Base-by-base conservation (phyloP, 2,113 vertebrate species). In the Sinocyclocheilus grahami region DNA sequence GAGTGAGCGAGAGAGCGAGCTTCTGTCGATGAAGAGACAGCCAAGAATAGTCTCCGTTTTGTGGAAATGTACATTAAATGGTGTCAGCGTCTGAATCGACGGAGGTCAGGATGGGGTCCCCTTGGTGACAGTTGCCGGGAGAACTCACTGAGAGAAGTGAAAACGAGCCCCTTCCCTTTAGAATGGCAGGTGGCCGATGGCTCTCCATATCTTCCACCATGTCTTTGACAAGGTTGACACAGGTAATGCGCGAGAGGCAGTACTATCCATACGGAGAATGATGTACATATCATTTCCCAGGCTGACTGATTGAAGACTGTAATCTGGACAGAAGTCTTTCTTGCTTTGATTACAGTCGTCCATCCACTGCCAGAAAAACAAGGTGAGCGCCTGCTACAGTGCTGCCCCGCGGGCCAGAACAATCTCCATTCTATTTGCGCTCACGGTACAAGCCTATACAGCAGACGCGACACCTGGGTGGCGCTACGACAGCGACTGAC, bases 221-320 rank as follows among this genome's bases (percentile, higher is more conserved):
- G 93, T 91, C 90, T 90, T 91, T 94, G 94, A 93, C 94, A 94
- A 94, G 90, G 94, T 91, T 95, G 95, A 95, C 94, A 93, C 92
- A 94, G 93, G 95, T 95, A 95, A 95, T 94, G 93, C 92, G 92
- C 93, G 92, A 90, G 90, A 86, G 88, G 90, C 94, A 91, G 58
- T 65, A 12, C 78, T 46, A 14, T 83, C 79, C 67, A 48, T 84
- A 86, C 60, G 7, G 81, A 94, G 93, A 93, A 93, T 94, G 93
- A 95, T 96, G 94, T 95, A 95, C 95, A 94, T 95, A 95, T 95
- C 94, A 95, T 96, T 94, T 95, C 94, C 93, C 92, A 91, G 90
- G 86, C 92, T 94, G 95, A 94, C 94, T 95, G 95, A 96, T 94
- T 95, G 94, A 96, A 96, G 93, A 94, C 94, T 95, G 93, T 95